A percentile compares a stretch with the other conserved stretches of the same genome.
phyloP scores from a whole-genome alignment of 2,797 vertebrate genomes.

The Chaunax sp. region DNA sequence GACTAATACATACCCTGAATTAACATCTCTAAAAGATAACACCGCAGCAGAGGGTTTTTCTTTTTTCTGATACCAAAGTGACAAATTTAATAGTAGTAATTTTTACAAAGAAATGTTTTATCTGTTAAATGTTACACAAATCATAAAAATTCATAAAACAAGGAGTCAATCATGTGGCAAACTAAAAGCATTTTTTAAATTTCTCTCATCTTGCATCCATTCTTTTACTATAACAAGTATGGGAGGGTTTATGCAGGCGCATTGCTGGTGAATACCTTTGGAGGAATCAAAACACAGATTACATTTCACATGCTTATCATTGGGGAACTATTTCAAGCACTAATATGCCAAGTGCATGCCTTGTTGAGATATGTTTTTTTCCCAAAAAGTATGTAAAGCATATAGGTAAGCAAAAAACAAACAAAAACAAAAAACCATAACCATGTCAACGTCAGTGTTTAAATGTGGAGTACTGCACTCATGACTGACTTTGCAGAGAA shows the following conservation, averaged over 20 bases:
- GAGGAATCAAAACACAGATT: slow-evolving; percentile 81
- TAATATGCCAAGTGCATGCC: slow-evolving; percentile 81
- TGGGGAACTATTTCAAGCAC: slow-evolving; percentile 74
- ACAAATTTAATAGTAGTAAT: slow-evolving; percentile 70
- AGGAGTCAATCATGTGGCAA: slow-evolving; percentile 57
- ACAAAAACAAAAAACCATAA: slow-evolving; percentile 31
- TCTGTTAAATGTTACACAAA: slow-evolving; percentile 76
- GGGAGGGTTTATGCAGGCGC: slow-evolving; percentile 83
- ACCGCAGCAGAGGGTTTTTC: slow-evolving; percentile 77
- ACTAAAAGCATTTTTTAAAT: slow-evolving; percentile 67
- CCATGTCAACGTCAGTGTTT: slow-evolving; percentile 51
- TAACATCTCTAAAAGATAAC: slow-evolving; percentile 87
- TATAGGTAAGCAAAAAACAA: slow-evolving; percentile 23
- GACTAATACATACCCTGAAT: slow-evolving; percentile 93
- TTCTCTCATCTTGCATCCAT: slow-evolving; percentile 79
- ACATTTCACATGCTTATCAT: slow-evolving; percentile 80
- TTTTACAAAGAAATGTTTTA: slow-evolving; percentile 75
- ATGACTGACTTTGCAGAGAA: slow-evolving; percentile 54
- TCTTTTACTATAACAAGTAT: slow-evolving; percentile 63
- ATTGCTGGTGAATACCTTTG: slow-evolving; percentile 87
- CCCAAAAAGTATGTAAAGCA: slow-evolving; percentile 61
- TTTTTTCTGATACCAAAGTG: slow-evolving; percentile 74
- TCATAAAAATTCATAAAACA: slow-evolving; percentile 52
- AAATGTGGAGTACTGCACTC: slow-evolving; percentile 60
- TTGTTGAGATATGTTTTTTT: slow-evolving; percentile 62